Conservation (phyloP, 2,797 vertebrate species). For the Pseudochromis fuscus region DNA sequence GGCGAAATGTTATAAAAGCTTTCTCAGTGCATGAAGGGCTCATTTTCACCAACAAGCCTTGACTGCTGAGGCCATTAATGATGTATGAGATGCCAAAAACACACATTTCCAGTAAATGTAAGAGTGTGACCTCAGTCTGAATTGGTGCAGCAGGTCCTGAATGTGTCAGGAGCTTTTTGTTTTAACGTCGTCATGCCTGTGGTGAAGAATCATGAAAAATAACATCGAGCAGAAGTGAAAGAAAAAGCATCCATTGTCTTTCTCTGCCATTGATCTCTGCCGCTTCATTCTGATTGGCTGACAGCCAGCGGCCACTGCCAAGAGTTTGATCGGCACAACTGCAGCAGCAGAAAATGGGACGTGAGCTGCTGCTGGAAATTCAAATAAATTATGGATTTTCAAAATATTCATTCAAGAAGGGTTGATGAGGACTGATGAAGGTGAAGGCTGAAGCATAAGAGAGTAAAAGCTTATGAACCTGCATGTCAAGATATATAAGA, state of each 20-base stretch:
- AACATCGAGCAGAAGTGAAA: background rate
- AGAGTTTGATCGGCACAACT: conserved; percentile 31
- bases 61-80: conserved; percentile 42
- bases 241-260: conserved; percentile 4
- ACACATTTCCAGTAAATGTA: conserved; percentile 5
- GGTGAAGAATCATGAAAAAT: conserved; percentile 1
- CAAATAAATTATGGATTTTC: background rate
- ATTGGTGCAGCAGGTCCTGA: background rate
- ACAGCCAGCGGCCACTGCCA: conserved; percentile 35
- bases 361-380: conserved; percentile 9
- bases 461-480: background rate
- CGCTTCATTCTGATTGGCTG: conserved; percentile 45
- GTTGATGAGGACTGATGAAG: background rate
- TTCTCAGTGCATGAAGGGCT: conserved; percentile 8
- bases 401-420: background rate
- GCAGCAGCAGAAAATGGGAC: conserved; percentile 26
- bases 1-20: conserved; percentile 24
- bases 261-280: conserved; percentile 19
- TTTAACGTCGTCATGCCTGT: background rate
- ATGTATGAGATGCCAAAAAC: conserved; percentile 51
- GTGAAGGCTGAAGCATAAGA: background rate
- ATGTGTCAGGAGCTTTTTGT: background rate
- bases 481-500: background rate
- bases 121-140: conserved; percentile 30
- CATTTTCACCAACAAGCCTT: conserved; percentile 28